These are phyloP conservation scores for Gryllus bimaculatus DNA, from an alignment of 1,140 invertebrate species.

Conservation along the genomic window DNA sequence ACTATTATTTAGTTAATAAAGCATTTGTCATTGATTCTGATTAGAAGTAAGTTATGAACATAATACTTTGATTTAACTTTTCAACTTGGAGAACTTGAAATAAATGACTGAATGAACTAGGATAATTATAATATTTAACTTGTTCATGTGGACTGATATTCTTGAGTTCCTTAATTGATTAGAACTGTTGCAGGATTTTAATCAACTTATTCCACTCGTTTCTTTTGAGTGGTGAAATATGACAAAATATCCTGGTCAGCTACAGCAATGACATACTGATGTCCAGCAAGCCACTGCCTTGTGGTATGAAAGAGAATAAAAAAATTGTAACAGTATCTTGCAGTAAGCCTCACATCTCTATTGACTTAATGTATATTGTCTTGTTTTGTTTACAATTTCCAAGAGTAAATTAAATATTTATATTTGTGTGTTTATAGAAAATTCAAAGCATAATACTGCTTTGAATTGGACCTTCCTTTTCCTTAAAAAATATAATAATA, in stretches of 20 bases:
- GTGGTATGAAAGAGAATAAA: too few species aligned
- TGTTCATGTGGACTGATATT: neutral
- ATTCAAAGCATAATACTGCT: too few species aligned
- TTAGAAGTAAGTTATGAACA: neutral
- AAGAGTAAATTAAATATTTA: too few species aligned
- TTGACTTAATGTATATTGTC: too few species aligned
- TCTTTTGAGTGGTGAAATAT: neutral
- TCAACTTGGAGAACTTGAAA: neutral
- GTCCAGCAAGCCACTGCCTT: neutral
- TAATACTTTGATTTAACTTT: neutral
- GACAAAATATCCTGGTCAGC: conserved; percentile 3
- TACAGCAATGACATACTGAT: neutral
- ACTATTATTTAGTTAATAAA: neutral
- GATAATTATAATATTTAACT: neutral
- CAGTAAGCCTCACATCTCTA: too few species aligned
- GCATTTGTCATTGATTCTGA: neutral
- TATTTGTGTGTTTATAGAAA: too few species aligned
- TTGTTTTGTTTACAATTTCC: too few species aligned
- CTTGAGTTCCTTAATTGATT: neutral
- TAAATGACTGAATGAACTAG: neutral
- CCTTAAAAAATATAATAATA: too few species aligned
- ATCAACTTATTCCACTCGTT: neutral
- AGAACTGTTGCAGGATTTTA: neutral
- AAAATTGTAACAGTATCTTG: too few species aligned
- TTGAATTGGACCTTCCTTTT: too few species aligned